Evolutionary conservation across 2,888 invertebrate species (phyloP).

Genomic region (Penaeus monodon): DNA sequence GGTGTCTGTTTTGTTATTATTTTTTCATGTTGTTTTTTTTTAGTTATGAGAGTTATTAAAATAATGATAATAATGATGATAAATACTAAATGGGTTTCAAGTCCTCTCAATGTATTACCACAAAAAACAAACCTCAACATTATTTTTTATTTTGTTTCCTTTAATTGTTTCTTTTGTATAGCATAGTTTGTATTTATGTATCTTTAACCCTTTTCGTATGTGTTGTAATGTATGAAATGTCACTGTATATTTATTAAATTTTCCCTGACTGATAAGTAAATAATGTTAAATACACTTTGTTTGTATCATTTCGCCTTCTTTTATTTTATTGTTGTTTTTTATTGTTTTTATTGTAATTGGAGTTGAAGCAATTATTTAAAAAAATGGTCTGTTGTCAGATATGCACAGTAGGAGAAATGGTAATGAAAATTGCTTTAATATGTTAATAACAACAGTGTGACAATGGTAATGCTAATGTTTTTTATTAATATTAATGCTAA

Average conservation of each 20-base stretch:
- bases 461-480: too few species aligned
- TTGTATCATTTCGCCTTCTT: too few species aligned
- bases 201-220: constrained; percentile 39
- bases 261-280: constrained; percentile 58
- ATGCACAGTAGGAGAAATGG: too few species aligned
- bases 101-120: background rate
- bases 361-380: too few species aligned
- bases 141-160: background rate
- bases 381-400: too few species aligned
- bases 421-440: too few species aligned
- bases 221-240: constrained; percentile 57
- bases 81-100: background rate
- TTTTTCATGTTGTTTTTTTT: too few species aligned
- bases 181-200: constrained; percentile 43
- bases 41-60: constrained; percentile 3
- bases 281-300: constrained; percentile 33
- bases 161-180: constrained; percentile 24
- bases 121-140: background rate
- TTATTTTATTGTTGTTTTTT: too few species aligned
- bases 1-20: too few species aligned
- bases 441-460: too few species aligned
- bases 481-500: too few species aligned
- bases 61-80: background rate
- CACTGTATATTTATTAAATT: constrained; percentile 58
- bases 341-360: too few species aligned